Conservation (phyloP, 2,113 vertebrate genomes). For the Falcunculus frontatus region DNA sequence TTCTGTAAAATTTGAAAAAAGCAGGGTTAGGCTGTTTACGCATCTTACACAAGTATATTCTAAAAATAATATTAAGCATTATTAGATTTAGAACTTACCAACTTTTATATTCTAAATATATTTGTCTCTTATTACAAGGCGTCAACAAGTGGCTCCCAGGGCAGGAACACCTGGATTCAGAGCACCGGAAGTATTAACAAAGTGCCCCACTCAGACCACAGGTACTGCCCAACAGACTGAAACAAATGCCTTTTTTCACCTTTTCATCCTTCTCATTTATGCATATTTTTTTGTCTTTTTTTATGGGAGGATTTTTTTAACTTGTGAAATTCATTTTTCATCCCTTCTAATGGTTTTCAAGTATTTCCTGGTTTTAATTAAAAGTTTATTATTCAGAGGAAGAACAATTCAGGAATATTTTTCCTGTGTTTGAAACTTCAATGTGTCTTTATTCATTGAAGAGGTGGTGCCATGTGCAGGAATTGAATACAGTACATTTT, state of each 20-base stretch:
- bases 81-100: background rate
- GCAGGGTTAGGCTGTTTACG: background rate
- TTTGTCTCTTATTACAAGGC: slow-evolving; percentile 65
- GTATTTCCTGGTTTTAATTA: slow-evolving; percentile 56
- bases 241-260: background rate
- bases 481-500: background rate
- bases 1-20: background rate
- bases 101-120: background rate
- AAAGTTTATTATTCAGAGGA: background rate
- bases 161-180: slow-evolving; percentile 96
- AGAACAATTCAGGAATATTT: background rate
- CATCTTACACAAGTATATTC: background rate
- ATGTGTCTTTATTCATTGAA: background rate
- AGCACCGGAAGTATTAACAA: slow-evolving; percentile 93
- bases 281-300: background rate
- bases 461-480: background rate
- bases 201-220: slow-evolving; percentile 92
- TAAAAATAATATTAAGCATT: background rate
- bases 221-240: slow-evolving; percentile 64
- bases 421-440: background rate
- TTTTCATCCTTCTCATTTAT: background rate
- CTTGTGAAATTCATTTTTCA: background rate
- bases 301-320: background rate
- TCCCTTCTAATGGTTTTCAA: background rate
- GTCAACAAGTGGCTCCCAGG: slow-evolving; percentile 90